Evolutionary conservation across 2,888 invertebrate species (phyloP).

Genomic region (Diabrotica balteata): DNA sequence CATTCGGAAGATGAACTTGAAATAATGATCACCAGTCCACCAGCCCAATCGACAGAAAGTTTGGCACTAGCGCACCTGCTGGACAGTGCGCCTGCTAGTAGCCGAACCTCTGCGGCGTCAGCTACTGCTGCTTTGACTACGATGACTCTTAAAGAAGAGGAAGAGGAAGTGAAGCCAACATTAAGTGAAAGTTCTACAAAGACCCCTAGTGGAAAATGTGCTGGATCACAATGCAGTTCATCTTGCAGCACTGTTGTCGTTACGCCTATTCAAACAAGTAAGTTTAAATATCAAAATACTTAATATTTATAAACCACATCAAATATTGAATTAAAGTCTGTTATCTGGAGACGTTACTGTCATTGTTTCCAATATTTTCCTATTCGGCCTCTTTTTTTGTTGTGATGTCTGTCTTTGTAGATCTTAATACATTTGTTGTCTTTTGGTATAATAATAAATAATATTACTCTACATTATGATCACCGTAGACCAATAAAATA

Average conservation of each 20-base stretch:
- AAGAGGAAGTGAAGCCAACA: slow-evolving; percentile 58
- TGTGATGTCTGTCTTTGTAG: too few species aligned
- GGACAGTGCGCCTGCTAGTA: slow-evolving; percentile 69
- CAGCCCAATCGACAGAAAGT: slow-evolving; percentile 87
- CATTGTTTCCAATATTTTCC: too few species aligned
- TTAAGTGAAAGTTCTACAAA: slow-evolving; percentile 67
- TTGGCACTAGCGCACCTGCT: slow-evolving; percentile 79
- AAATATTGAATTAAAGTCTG: too few species aligned
- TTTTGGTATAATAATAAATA: too few species aligned
- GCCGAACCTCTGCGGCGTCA: slow-evolving; percentile 65
- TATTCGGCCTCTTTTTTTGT: too few species aligned
- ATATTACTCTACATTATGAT: too few species aligned
- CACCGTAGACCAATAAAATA: too few species aligned
- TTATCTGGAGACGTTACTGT: too few species aligned
- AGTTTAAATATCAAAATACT: slow-evolving; percentile 37
- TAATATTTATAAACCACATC: too few species aligned
- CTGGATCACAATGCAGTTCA: slow-evolving; percentile 84
- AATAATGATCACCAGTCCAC: slow-evolving; percentile 83
- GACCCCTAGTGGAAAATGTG: slow-evolving; percentile 67
- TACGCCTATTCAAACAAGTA: slow-evolving; percentile 61
- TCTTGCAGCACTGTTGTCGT: slow-evolving; percentile 89
- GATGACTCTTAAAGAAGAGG: slow-evolving; percentile 56
- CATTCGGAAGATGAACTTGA: slow-evolving; percentile 94
- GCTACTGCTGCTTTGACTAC: slow-evolving; percentile 60
- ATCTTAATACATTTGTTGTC: too few species aligned